Evolutionary conservation across 92 coral and sea anemone genomes (phyloP).

Genomic region (Porites cylindrica): DNA sequence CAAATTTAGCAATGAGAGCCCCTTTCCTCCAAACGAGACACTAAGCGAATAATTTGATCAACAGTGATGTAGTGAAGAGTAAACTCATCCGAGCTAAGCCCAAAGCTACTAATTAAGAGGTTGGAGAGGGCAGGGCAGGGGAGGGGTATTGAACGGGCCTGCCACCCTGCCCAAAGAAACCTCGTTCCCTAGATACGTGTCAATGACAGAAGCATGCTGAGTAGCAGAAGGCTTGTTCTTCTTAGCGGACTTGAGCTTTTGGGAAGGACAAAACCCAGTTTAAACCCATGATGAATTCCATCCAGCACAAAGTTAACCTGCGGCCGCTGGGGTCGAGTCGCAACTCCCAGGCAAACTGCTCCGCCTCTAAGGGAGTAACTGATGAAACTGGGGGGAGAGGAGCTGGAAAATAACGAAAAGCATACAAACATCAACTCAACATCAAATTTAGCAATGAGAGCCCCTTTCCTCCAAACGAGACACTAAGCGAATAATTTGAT

Average conservation of each 20-base stretch:
- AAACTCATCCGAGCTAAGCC: background rate
- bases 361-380: background rate
- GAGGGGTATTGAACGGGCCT: background rate
- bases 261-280: background rate
- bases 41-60: background rate
- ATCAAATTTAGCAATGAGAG: constrained; percentile 2
- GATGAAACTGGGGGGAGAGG: constrained; percentile 6
- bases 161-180: background rate
- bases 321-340: background rate
- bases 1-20: constrained; percentile 4
- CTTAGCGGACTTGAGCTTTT: background rate
- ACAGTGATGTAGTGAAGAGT: background rate
- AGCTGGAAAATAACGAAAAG: background rate
- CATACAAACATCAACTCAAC: too few species aligned
- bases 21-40: background rate
- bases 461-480: background rate
- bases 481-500: background rate
- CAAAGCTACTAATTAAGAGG: background rate
- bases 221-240: background rate
- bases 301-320: constrained; percentile 5
- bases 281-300: background rate
- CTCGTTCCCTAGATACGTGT: background rate
- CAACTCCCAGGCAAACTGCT: background rate
- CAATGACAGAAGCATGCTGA: background rate
- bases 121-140: background rate